Conservation (phyloP, 2,797 vertebrate species). For the Rachycentron canadum region DNA sequence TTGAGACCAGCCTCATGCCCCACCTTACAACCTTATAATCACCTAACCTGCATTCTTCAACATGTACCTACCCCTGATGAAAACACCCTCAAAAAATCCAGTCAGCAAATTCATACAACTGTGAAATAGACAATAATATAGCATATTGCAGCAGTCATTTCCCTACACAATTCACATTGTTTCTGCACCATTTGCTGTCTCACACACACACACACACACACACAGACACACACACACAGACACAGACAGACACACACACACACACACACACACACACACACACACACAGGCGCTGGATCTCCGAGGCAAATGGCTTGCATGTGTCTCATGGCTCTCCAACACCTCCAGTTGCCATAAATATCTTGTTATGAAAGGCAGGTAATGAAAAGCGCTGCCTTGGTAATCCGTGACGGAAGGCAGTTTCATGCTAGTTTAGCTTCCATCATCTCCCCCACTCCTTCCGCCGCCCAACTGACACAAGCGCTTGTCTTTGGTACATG, state of each 20-base stretch:
- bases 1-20: neutral
- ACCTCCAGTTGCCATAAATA: constrained; percentile 80
- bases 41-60: constrained; percentile 32
- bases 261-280: neutral
- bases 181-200: constrained; percentile 73
- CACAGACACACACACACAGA: no score
- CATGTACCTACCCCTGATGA: constrained; percentile 37
- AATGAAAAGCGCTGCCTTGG: constrained; percentile 80
- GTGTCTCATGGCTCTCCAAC: constrained; percentile 68
- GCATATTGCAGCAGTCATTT: constrained; percentile 75
- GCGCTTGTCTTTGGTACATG: constrained; percentile 31
- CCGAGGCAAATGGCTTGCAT: constrained; percentile 74
- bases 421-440: constrained; percentile 81
- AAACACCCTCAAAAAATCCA: constrained; percentile 67
- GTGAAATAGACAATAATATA: constrained; percentile 82
- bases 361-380: constrained; percentile 82
- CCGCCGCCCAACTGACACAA: constrained; percentile 40
- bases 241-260: constrained; percentile 36
- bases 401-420: constrained; percentile 75
- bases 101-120: constrained; percentile 75
- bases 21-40: constrained; percentile 24
- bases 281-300: constrained; percentile 40
- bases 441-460: constrained; percentile 54
- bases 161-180: constrained; percentile 76
- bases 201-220: constrained; percentile 26